phyloP scores from a whole-genome alignment of 2,113 vertebrate genomes.

The Strix uralensis region DNA sequence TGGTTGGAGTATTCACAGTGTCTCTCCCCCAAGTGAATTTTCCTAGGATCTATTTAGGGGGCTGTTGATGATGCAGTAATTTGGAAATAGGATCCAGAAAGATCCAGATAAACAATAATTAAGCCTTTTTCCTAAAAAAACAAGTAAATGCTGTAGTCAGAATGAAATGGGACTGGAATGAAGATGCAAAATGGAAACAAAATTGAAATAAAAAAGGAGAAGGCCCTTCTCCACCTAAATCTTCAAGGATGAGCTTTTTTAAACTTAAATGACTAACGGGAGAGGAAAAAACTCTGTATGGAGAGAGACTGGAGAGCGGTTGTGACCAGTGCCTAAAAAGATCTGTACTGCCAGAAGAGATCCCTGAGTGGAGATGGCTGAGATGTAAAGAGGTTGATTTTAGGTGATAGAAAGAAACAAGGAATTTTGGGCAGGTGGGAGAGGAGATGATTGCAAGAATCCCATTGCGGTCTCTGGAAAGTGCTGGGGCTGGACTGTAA shows the following conservation, averaged over 20 bases:
- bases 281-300: not conserved
- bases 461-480: not conserved
- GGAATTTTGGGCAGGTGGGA: not conserved
- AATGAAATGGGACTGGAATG: not conserved
- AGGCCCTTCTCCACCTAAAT: not conserved
- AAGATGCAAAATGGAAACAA: not conserved
- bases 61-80: not conserved
- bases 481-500: not conserved
- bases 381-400: not conserved
- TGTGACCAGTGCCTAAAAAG: not conserved
- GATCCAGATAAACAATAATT: not conserved
- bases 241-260: not conserved
- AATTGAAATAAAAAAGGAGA: not conserved
- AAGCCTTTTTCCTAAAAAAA: not conserved
- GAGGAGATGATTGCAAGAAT: not conserved
- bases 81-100: not conserved
- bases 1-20: not conserved
- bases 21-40: not conserved
- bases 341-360: rapidly evolving
- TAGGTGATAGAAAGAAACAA: not conserved
- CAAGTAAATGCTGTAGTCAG: not conserved
- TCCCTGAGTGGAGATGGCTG: not conserved
- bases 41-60: not conserved
- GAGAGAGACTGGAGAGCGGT: not conserved
- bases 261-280: not conserved